A percentile compares a stretch with the other conserved stretches of the same genome.
These are phyloP conservation scores for Drosophila athabasca DNA, from an alignment of 1,140 invertebrate species.

Conservation along the genomic window DNA sequence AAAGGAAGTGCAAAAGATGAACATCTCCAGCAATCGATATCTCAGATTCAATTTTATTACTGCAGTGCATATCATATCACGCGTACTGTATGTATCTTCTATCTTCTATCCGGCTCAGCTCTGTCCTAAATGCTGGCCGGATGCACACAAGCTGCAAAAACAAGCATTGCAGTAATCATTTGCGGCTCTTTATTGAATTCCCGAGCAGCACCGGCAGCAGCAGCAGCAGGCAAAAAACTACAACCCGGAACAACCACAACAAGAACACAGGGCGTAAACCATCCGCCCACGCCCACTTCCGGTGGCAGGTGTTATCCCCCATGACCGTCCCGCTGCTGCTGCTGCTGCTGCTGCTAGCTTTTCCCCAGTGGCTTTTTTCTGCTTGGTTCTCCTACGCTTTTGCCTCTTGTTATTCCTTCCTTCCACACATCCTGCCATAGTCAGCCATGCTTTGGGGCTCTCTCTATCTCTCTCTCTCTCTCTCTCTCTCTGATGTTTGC, in stretches of 20 bases:
- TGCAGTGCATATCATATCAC: conserved; percentile 6
- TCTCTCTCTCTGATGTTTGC: conserved; percentile 52
- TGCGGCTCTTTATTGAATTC: conserved; percentile 72
- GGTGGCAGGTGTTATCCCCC: conserved; percentile 49
- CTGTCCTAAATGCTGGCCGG: conserved; percentile 47
- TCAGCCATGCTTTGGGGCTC: conserved; percentile 19
- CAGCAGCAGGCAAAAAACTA: conserved; percentile 27
- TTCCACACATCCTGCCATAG: conserved; percentile 22
- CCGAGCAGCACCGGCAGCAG: conserved; percentile 17
- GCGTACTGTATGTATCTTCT: too few relatives aligned
- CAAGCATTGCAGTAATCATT: conserved; percentile 59
- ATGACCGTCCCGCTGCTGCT: neutral
- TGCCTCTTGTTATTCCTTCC: conserved; percentile 37
- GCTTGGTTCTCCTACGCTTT: conserved; percentile 11
- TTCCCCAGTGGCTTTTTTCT: conserved; percentile 6
- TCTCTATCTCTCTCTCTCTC: neutral
- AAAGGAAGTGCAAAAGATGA: conserved; percentile 7
- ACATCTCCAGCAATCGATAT: conserved; percentile 29
- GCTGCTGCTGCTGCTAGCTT: neutral
- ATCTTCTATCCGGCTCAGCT: neutral
- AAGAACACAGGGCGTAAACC: neutral
- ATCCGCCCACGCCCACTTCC: conserved; percentile 16
- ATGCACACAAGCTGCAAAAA: conserved; percentile 53
- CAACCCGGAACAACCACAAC: conserved; percentile 32
- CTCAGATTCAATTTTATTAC: neutral